Evolutionary conservation across 2,797 vertebrate genomes (phyloP).

Genomic region (Hirundo rustica): DNA sequence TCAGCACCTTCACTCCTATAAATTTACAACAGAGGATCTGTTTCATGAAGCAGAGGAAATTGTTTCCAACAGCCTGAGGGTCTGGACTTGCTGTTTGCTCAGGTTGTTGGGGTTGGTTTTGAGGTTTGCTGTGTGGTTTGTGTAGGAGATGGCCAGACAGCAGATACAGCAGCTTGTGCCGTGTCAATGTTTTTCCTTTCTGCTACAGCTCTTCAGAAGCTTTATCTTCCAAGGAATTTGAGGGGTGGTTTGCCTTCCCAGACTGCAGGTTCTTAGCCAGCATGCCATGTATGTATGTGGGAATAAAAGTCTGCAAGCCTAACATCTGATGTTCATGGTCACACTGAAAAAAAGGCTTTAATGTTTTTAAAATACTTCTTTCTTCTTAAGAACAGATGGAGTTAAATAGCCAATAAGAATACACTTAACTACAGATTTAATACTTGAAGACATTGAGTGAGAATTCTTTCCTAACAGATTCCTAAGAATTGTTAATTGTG

Average conservation of each 20-base stretch:
- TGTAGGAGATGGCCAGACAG: background rate
- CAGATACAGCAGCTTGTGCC: background rate
- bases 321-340: background rate
- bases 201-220: background rate
- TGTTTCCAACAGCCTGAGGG: background rate
- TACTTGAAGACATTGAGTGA: conserved; percentile 29
- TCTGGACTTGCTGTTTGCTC: background rate
- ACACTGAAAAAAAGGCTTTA: conserved; percentile 27
- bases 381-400: background rate
- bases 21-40: background rate
- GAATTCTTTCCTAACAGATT: conserved; percentile 6
- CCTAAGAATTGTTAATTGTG: background rate
- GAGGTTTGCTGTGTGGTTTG: background rate
- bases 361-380: background rate
- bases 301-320: background rate
- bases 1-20: background rate
- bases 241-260: background rate
- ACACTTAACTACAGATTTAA: background rate
- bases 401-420: background rate
- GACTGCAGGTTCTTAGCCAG: background rate
- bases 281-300: background rate
- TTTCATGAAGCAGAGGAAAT: background rate
- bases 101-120: background rate
- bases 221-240: background rate
- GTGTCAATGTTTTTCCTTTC: background rate